Percentiles rank a stretch among this genome's conserved stretches.
Conservation (phyloP, 2,113 vertebrate genomes). For the Rhineura floridana region DNA sequence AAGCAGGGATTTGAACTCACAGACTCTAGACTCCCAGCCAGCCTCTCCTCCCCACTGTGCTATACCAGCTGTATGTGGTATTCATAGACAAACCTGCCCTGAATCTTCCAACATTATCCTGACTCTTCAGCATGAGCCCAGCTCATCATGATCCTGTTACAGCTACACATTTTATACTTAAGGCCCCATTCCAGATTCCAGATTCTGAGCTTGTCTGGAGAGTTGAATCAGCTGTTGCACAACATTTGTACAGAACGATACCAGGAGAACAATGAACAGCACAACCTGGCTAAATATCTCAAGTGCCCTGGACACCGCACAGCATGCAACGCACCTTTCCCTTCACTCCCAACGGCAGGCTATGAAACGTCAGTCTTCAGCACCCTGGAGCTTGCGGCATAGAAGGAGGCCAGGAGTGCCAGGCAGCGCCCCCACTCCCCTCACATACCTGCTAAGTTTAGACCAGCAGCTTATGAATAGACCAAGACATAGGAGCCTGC, state of each 20-base stretch:
- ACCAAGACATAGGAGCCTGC: conserved; percentile 17
- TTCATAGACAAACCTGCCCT: too few species aligned
- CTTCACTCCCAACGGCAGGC: neutral
- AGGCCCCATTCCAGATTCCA: neutral
- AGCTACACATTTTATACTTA: neutral
- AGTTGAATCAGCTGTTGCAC: conserved; percentile 9
- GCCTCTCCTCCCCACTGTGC: too few species aligned
- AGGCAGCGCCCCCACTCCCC: conserved; percentile 28
- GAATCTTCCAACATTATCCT: too few species aligned
- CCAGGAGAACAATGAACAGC: conserved; percentile 48
- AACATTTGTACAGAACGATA: neutral
- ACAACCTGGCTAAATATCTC: conserved; percentile 56
- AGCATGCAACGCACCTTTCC: neutral
- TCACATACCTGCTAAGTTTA: conserved; percentile 22
- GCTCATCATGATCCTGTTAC: neutral
- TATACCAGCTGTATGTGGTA: too few species aligned
- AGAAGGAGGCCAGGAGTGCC: conserved; percentile 11
- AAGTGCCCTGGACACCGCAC: conserved; percentile 26
- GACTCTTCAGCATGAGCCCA: neutral
- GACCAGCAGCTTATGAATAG: conserved; percentile 52
- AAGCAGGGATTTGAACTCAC: too few species aligned
- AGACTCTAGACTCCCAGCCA: too few species aligned
- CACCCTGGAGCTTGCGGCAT: too few species aligned
- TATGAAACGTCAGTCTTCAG: too few species aligned
- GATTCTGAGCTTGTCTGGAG: conserved; percentile 23